These are phyloP conservation scores for Microctonus aethiopoides DNA, from an alignment of 2,888 invertebrate genomes.

Conservation along the genomic window DNA sequence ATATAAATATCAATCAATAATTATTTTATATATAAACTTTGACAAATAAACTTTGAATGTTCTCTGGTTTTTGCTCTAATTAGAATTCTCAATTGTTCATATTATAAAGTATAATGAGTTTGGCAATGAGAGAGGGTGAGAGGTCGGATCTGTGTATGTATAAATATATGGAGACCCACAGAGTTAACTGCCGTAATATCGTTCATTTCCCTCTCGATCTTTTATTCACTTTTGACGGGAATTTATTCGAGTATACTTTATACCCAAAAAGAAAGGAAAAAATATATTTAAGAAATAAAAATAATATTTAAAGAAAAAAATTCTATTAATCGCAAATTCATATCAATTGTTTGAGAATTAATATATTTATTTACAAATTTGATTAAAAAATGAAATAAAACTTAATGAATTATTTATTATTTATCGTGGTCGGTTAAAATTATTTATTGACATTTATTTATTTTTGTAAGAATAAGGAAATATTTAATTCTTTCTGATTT, in stretches of 20 bases:
- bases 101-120: conserved; percentile 32
- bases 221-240: conserved; percentile 9
- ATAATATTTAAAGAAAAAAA: background rate
- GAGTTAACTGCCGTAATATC: conserved; percentile 22
- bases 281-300: conserved; percentile 5
- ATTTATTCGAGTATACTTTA: conserved; percentile 32
- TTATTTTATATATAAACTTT: background rate
- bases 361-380: too few relatives aligned
- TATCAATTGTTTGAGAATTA: background rate
- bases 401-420: too few relatives aligned
- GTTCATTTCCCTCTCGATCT: conserved; percentile 1
- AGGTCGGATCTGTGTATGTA: background rate
- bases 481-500: too few relatives aligned
- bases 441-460: too few relatives aligned
- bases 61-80: conserved; percentile 14
- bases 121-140: background rate
- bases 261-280: background rate
- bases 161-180: background rate
- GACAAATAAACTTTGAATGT: conserved; percentile 22
- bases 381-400: too few relatives aligned
- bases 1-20: background rate
- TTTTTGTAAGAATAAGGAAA: too few relatives aligned
- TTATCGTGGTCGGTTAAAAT: too few relatives aligned
- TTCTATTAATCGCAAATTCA: background rate
- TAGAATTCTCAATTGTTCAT: conserved; percentile 23